Base-by-base conservation (phyloP, 2,797 vertebrate genomes). In the Acropternis orthonyx region DNA sequence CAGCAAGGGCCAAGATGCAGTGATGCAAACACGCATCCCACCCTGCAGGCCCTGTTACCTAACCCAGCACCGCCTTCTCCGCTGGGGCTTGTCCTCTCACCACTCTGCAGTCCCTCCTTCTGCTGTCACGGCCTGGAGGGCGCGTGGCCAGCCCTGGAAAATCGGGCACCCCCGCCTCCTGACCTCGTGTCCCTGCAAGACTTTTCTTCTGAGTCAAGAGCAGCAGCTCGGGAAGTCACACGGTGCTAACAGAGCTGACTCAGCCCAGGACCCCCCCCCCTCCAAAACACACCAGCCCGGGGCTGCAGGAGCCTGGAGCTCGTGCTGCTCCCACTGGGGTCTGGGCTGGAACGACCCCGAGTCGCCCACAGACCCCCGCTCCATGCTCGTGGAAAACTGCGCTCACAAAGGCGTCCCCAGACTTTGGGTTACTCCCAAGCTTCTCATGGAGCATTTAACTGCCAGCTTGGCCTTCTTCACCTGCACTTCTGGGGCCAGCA, bases 21-120 rank as follows among this genome's bases (percentile, higher is more conserved):
- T 37, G 79, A 92, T 83, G 82, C 69, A 95, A 89, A 92, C 37
- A 13, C 75, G 51, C 68, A 89, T 88, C 86, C 83, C 83, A 81
- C 69, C 37, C 88, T 75, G 69, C n/a, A n/a, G n/a, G n/a, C 46
- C 79, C 51, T 13, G 34, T 80, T 77, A 89, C 12, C 76, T 56
- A 72, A 85, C 9, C 3, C 15, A 89, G 74, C 0, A 0, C 28
- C 54, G 51, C n/a, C 79, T 89, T 67, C 69, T 75, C 44, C 17
- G n/a, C 6, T 15, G 22, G 37, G 32, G 8, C 49, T 21, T 49
- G 11, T 30, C 10, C 12, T 11, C 7, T 2, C 34, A 46, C 26
- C 26, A 66, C 30, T 55, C 34, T 0, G 2, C 66, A 58, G 28
- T 43, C 58, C 37, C 37, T 37, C 37, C 23, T 72, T 54, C 19